These are phyloP conservation scores for Synanthedon tipuliformis DNA, from an alignment of 2,888 invertebrate species.

Conservation along the genomic window DNA sequence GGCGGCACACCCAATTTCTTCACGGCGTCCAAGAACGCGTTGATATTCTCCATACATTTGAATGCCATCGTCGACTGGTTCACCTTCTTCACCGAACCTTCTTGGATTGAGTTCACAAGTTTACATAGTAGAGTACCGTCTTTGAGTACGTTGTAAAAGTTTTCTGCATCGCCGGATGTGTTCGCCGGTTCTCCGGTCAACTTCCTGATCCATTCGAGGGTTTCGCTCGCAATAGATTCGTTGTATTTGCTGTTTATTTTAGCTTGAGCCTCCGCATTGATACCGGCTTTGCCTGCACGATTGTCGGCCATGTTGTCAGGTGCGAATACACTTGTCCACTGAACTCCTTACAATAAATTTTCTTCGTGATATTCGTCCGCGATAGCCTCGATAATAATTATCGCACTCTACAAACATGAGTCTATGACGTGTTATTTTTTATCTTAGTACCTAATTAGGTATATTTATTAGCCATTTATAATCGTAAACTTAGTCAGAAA, in stretches of 20 bases:
- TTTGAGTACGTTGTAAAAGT: slow-evolving; percentile 89
- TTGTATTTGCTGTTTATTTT: slow-evolving; percentile 96
- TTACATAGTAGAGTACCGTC: slow-evolving; percentile 92
- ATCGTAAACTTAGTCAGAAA: slow-evolving; percentile 17
- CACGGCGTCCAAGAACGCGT: slow-evolving; percentile 88
- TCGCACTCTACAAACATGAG: not conserved
- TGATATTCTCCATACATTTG: slow-evolving; percentile 99
- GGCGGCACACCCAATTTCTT: slow-evolving; percentile 90
- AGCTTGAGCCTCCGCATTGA: slow-evolving; percentile 62
- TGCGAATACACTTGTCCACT: slow-evolving; percentile 56
- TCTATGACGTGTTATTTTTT: slow-evolving; percentile 18
- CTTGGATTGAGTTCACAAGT: slow-evolving; percentile 86
- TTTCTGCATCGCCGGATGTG: slow-evolving; percentile 89
- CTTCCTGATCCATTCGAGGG: slow-evolving; percentile 91
- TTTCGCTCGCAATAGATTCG: slow-evolving; percentile 90
- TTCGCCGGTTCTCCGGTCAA: slow-evolving; percentile 86
- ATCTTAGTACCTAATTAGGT: slow-evolving; percentile 21
- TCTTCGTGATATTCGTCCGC: slow-evolving; percentile 41
- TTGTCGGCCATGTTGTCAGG: slow-evolving; percentile 58
- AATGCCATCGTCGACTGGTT: slow-evolving; percentile 92
- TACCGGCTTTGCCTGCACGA: slow-evolving; percentile 61
- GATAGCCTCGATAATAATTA: slow-evolving; percentile 10
- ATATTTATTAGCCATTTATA: slow-evolving; percentile 29
- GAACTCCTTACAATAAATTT: slow-evolving; percentile 50
- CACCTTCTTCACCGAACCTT: slow-evolving; percentile 91